These are phyloP conservation scores for Drepana arcuata DNA, from an alignment of 1,140 invertebrate genomes.

Conservation along the genomic window DNA sequence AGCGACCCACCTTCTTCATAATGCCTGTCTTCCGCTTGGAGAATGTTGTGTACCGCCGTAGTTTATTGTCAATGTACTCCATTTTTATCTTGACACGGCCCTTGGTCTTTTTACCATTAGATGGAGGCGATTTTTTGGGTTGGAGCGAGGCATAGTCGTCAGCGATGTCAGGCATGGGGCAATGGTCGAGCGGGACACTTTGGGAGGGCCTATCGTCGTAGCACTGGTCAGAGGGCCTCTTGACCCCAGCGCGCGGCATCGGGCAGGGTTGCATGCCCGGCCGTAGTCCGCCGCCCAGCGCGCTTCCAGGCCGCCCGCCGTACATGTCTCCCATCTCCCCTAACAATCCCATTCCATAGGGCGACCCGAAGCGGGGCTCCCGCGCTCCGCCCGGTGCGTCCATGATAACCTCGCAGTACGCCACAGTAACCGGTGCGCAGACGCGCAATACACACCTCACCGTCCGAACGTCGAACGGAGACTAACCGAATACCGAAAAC, in stretches of 20 bases:
- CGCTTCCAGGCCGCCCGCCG: constrained; percentile 76
- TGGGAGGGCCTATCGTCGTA: constrained; percentile 79
- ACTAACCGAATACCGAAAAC: constrained; percentile 62
- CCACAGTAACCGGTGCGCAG: constrained; percentile 73
- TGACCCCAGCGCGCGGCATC: constrained; percentile 75
- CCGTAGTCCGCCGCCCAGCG: constrained; percentile 70
- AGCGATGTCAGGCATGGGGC: constrained; percentile 78
- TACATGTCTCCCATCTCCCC: constrained; percentile 85
- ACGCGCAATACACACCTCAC: constrained; percentile 62
- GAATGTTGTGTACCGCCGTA: constrained; percentile 98
- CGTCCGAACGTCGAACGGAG: constrained; percentile 64
- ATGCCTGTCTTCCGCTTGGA: constrained; percentile 99
- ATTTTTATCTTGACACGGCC: constrained; percentile 99
- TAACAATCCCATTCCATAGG: constrained; percentile 86
- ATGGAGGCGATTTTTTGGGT: constrained; percentile 88
- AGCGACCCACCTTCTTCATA: constrained; percentile 98
- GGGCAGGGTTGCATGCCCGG: constrained; percentile 67
- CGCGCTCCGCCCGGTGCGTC: constrained; percentile 85
- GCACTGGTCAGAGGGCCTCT: constrained; percentile 82
- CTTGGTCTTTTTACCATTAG: constrained; percentile 98
- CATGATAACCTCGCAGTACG: constrained; percentile 79
- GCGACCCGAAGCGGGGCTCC: constrained; percentile 88
- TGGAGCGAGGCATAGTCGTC: constrained; percentile 85
- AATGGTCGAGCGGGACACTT: constrained; percentile 71
- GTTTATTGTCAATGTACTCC: constrained; percentile 99